Base-by-base conservation (phyloP, 2,888 invertebrate genomes). In the Eudasyphora cyanicolor region DNA sequence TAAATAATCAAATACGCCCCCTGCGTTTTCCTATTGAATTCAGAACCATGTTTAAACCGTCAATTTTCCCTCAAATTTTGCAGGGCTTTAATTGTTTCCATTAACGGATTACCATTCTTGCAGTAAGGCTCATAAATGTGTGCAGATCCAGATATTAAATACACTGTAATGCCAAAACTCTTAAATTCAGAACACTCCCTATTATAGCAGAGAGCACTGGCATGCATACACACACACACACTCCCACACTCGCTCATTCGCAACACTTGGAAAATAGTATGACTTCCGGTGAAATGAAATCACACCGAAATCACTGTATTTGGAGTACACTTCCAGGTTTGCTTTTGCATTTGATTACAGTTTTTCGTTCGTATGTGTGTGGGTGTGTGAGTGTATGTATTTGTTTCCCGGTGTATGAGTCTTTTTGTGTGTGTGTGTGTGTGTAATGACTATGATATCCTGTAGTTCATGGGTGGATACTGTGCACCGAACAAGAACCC, bases 231-330 rank as follows among this genome's bases (percentile, higher is more conserved):
- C n/a, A n/a, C n/a, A n/a, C n/a, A n/a, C n/a, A n/a, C 45, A 10
- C 45, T n/a, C 45, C 45, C 45, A 14, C n/a, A n/a, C 4, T 49
- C 49, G n/a, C 54, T 54, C 54, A 8, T 24, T 54, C 12, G 24
- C 19, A 60, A 14, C 10, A 27, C 29, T 29, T 60, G 29, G 29
- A 60, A 60, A 60, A 60, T 64, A 35, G 38, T 35, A 64, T 19
- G 35, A 64, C 38, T 19, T 64, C 64, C 64, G 35, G 64, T 64
- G 19, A 64, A 64, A 64, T 64, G 64, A 64, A 64, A 64, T 64
- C 64, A 62, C 17, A 32, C 62, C n/a, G 14, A 24, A 64, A 67
- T 14, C 42, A 32, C 27, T 19, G 49, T 64, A 3, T 79, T 67
- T 45, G 6, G 6, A 54, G 49, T 75, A 62, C 62, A 67, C 38